phyloP scores from a whole-genome alignment of 2,888 invertebrate species.

The Hyles lineata region DNA sequence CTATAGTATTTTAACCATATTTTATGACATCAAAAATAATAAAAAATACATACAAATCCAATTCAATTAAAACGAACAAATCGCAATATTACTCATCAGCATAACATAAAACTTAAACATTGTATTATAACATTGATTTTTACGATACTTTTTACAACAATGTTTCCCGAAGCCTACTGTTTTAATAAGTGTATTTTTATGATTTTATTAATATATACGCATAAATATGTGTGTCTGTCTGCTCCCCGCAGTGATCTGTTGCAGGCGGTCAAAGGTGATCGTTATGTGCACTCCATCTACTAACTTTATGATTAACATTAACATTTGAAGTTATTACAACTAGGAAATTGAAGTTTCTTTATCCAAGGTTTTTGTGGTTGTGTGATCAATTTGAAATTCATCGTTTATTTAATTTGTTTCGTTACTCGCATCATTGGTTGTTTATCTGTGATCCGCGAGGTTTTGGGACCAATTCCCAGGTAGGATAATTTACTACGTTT shows the following conservation, averaged over 20 bases:
- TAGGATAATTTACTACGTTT: too few relatives aligned
- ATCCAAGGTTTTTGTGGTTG: constrained; percentile 14
- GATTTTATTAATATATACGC: constrained; percentile 13
- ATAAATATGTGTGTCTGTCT: not conserved
- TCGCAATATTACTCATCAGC: not conserved
- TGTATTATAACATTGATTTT: constrained; percentile 23
- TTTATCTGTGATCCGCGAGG: too few relatives aligned
- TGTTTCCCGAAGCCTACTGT: constrained; percentile 27
- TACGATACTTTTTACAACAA: constrained; percentile 16
- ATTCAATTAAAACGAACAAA: not conserved
- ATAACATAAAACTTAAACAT: constrained; percentile 7
- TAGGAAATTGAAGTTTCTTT: constrained; percentile 15
- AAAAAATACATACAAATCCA: not conserved
- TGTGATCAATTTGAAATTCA: not conserved
- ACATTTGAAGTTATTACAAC: not conserved
- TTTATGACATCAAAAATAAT: not conserved
- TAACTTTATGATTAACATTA: constrained; percentile 21
- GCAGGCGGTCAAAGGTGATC: constrained; percentile 7
- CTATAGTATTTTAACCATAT: not conserved
- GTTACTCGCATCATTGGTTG: too few relatives aligned
- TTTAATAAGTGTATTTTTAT: constrained; percentile 25
- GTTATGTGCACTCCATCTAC: not conserved
- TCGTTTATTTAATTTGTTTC: not conserved
- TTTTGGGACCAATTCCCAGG: too few relatives aligned
- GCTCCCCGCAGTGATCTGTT: constrained; percentile 12